Conservation (phyloP, 2,113 vertebrate species). For the Gopherus evgoodei region DNA sequence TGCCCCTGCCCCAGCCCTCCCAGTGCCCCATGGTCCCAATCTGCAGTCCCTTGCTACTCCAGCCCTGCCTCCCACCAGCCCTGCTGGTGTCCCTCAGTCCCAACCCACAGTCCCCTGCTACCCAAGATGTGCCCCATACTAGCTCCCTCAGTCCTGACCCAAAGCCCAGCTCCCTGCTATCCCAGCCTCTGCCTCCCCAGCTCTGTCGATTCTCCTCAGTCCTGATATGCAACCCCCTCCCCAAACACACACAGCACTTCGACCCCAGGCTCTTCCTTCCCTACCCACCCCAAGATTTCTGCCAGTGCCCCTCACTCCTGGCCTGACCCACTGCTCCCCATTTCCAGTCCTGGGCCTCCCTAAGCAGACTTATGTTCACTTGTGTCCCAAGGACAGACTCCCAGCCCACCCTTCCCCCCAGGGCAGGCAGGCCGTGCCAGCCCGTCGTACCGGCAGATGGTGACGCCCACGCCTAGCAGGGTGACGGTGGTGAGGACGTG, state of each 20-base stretch:
- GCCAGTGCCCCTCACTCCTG: neutral
- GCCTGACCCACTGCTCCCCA: neutral
- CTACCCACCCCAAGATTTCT: neutral
- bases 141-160: too few species aligned
- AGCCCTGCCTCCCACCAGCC: neutral
- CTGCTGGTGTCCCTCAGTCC: neutral
- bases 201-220: neutral
- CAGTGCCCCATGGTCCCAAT: too few species aligned
- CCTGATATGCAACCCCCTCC: neutral
- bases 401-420: neutral
- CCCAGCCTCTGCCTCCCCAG: neutral
- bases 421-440: neutral
- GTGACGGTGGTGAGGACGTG: slow-evolving; percentile 96
- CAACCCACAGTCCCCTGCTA: too few species aligned
- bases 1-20: too few species aligned
- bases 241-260: too few species aligned
- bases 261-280: too few species aligned
- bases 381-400: neutral
- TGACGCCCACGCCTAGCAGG: slow-evolving; percentile 94
- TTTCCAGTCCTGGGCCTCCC: neutral
- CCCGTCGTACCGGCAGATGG: slow-evolving; percentile 91
- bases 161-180: too few species aligned
- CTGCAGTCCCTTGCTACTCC: neutral
- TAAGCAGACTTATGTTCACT: neutral
- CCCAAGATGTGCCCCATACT: too few species aligned